Percentiles rank a stretch among this genome's conserved stretches.
Conservation (phyloP, 2,888 invertebrate genomes). For the Microplitis deprimator region DNA sequence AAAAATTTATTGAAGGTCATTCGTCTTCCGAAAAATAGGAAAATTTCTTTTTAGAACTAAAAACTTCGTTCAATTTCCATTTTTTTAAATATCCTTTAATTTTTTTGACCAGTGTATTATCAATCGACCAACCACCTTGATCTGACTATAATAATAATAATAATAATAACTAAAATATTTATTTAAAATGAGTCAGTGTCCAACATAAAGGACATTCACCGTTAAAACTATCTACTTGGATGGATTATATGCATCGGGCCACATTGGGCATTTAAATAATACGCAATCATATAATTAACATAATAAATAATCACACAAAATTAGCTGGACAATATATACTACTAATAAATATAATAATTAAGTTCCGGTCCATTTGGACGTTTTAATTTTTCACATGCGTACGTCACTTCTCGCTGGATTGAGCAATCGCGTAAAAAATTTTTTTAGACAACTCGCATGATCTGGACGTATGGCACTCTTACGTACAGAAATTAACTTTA, state of each 20-base stretch:
- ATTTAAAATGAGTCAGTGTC: constrained; percentile 46
- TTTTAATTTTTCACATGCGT: background rate
- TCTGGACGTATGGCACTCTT: constrained; percentile 32
- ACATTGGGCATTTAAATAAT: constrained; percentile 66
- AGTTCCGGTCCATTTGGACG: constrained; percentile 20
- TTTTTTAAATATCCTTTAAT: no score
- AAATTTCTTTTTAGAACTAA: no score
- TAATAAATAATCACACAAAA: background rate
- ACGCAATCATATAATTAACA: constrained; percentile 49
- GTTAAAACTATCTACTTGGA: constrained; percentile 64
- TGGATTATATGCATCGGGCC: constrained; percentile 69
- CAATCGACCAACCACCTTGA: background rate
- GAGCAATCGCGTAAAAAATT: constrained; percentile 15
- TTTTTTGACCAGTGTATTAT: no score
- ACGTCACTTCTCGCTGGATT: constrained; percentile 4
- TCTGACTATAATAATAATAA: background rate
- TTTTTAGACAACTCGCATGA: background rate
- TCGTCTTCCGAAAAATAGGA: no score
- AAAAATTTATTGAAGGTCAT: no score
- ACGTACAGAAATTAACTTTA: background rate
- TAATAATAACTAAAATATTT: constrained; percentile 15
- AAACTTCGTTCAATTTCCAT: no score
- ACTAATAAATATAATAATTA: background rate
- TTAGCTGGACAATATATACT: constrained; percentile 4
- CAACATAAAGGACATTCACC: constrained; percentile 43